phyloP scores from a whole-genome alignment of 2,797 vertebrate species.

The Ambastaia sidthimunki region DNA sequence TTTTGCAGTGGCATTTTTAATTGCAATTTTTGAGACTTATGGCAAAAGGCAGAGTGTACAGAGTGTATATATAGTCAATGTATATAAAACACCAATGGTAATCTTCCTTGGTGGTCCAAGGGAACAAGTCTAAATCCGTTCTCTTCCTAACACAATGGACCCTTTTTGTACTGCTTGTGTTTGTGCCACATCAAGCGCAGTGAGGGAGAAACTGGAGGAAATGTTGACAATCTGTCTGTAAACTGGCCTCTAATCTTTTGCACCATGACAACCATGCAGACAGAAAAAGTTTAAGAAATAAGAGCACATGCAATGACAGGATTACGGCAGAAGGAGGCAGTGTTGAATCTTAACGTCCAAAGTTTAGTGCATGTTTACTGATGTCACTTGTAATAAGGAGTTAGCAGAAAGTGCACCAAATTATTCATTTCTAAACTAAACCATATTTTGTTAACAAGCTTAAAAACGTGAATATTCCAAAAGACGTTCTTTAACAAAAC shows the following conservation, averaged over 20 bases:
- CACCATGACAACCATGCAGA: constrained; percentile 54
- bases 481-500: too few relatives aligned
- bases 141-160: constrained; percentile 58
- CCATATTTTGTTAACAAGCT: background rate
- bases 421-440: background rate
- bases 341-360: background rate
- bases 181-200: constrained; percentile 56
- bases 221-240: constrained; percentile 58
- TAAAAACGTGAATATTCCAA: too few relatives aligned
- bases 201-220: constrained; percentile 42
- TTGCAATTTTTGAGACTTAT: too few relatives aligned
- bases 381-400: background rate
- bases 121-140: constrained; percentile 51
- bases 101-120: constrained; percentile 36
- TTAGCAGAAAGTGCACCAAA: background rate
- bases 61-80: background rate
- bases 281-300: background rate
- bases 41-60: constrained; percentile 15
- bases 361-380: background rate
- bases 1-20: too few relatives aligned
- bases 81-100: background rate
- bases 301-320: background rate
- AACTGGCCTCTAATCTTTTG: constrained; percentile 58
- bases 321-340: background rate
- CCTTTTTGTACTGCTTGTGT: constrained; percentile 44